phyloP scores from a whole-genome alignment of 2,797 vertebrate species.

The Xiphorhynchus erythropygius region DNA sequence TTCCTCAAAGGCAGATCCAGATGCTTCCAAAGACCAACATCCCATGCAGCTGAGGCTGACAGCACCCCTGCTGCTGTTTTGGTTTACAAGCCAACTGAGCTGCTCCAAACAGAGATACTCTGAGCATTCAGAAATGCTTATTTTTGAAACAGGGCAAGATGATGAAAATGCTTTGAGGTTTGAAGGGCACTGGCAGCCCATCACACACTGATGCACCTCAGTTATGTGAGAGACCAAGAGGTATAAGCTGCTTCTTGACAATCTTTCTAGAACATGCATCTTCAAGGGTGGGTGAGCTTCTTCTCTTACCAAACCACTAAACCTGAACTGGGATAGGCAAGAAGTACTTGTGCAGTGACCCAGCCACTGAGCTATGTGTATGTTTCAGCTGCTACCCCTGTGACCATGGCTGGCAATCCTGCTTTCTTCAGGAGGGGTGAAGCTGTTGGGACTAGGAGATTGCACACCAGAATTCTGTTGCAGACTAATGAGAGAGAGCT shows the following conservation, averaged over 20 bases:
- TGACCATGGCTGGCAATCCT: accelerated
- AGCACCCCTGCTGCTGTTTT: background rate
- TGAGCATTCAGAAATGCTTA: background rate
- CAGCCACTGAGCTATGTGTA: background rate
- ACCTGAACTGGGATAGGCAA: background rate
- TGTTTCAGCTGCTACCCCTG: background rate
- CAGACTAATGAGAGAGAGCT: background rate
- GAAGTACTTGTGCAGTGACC: background rate
- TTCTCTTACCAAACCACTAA: background rate
- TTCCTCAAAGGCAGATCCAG: background rate
- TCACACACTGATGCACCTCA: background rate
- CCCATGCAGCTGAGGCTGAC: accelerated
- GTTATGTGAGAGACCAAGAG: background rate
- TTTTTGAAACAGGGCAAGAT: background rate
- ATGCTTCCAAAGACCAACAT: accelerated
- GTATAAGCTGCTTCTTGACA: background rate
- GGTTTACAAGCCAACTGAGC: background rate
- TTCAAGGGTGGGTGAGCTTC: background rate
- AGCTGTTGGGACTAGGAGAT: background rate
- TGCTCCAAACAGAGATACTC: background rate
- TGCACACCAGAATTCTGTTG: background rate
- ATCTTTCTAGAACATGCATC: background rate
- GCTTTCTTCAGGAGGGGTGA: background rate
- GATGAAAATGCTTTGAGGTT: background rate
- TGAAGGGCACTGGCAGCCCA: background rate